Evolutionary conservation across 2,888 invertebrate species (phyloP).

Genomic region (Cheilosia urbana): DNA sequence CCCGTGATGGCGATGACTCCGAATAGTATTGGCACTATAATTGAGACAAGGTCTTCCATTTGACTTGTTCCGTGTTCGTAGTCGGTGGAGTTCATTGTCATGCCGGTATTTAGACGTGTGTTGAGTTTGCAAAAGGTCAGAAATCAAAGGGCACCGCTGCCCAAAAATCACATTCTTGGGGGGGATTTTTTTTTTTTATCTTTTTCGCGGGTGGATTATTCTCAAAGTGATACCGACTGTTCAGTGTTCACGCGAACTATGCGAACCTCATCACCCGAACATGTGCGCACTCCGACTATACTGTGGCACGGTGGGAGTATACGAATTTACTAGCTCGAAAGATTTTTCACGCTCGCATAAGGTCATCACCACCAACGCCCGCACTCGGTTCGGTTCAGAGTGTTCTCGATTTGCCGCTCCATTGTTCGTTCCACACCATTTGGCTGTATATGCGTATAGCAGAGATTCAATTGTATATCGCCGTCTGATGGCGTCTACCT

Average conservation of each 20-base stretch:
- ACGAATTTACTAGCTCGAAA: conserved; percentile 31
- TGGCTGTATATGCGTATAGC: neutral
- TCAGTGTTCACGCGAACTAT: neutral
- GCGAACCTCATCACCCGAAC: conserved; percentile 59
- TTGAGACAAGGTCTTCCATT: conserved; percentile 80
- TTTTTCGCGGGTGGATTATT: conserved; percentile 13
- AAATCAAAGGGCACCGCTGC: conserved; percentile 36
- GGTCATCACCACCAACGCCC: conserved; percentile 46
- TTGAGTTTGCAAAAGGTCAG: neutral
- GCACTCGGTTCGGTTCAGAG: conserved; percentile 36
- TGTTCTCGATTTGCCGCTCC: conserved; percentile 34
- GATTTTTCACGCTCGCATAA: conserved; percentile 59
- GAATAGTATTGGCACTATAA: conserved; percentile 92
- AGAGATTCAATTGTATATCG: conserved; percentile 25
- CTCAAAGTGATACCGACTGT: conserved; percentile 11
- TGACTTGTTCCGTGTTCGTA: conserved; percentile 30
- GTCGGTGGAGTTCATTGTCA: conserved; percentile 37
- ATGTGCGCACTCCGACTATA: conserved; percentile 60
- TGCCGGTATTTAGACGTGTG: neutral
- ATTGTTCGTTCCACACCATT: conserved; percentile 60
- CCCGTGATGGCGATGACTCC: conserved; percentile 93
- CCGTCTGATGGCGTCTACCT: conserved; percentile 47
- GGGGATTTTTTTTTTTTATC: neutral
- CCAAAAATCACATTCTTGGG: conserved; percentile 32
- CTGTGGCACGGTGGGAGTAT: neutral